A percentile compares a stretch with the other conserved stretches of the same genome.
Evolutionary conservation across 1,140 invertebrate species (phyloP).

Genomic region (Drosophila arizonae): DNA sequence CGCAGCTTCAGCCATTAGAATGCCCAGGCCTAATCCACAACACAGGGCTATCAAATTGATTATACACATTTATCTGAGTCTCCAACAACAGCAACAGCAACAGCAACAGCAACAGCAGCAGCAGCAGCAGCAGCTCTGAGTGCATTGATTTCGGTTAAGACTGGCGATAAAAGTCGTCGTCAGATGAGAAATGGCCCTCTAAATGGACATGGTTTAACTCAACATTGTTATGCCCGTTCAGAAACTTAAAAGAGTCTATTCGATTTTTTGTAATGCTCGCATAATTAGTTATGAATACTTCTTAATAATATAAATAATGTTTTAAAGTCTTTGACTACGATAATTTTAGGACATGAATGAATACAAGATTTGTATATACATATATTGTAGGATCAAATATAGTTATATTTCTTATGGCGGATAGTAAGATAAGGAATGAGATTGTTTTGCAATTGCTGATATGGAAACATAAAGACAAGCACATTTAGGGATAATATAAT

Average conservation of each 20-base stretch:
- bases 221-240: not conserved
- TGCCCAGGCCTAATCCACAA: conserved; percentile 30
- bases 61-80: conserved; percentile 74
- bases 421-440: too few species aligned
- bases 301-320: too few species aligned
- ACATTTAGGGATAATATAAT: too few species aligned
- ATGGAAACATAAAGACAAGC: too few species aligned
- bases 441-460: too few species aligned
- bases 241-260: not conserved
- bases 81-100: not conserved
- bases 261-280: not conserved
- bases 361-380: too few species aligned
- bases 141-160: conserved; percentile 71
- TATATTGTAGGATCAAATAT: too few species aligned
- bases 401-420: too few species aligned
- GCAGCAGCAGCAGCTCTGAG: conserved; percentile 21
- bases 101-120: conserved; percentile 1
- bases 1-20: conserved; percentile 45
- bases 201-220: conserved; percentile 41
- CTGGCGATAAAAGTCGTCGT: conserved; percentile 70
- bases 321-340: too few species aligned
- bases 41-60: conserved; percentile 74
- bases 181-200: conserved; percentile 51
- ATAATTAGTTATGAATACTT: too few species aligned
- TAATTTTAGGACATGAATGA: too few species aligned